Evolutionary conservation across 2,797 vertebrate genomes (phyloP), one percentile per base, ranked within the genome.

Genomic region (Leptoclinus maculatus): DNA sequence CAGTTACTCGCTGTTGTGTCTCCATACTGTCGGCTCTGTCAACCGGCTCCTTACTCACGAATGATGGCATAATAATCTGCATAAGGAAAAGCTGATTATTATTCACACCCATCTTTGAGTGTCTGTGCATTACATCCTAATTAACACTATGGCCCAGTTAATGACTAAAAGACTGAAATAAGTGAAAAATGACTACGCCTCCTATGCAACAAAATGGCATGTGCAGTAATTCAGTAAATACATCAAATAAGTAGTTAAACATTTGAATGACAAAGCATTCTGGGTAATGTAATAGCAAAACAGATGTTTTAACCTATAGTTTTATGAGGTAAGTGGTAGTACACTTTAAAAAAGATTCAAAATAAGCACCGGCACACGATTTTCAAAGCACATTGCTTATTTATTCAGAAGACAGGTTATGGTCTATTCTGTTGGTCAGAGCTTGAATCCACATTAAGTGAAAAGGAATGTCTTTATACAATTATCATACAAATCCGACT

Each of bases 121-220:
- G 88, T 88, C 82, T 83, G 59, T 87, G 83, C 81, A 89, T 91
- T 87, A 84, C 65, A 84, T 77, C 79, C 79, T 78, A 83, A 92
- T 94, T 90, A 91, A 88, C 82, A 86, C 80, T 64, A 79, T 74
- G 82, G 78, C 62, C 49, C 59, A 32, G 87, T 79, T 88, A 87
- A 92, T 91, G 78, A 63, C 54, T 70, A 75, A 82, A 91, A 71
- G 73, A 85, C 76, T 65, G 78, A 65, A 73, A 58, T 81, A 85
- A 88, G 83, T 87, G 71, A 83, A 62, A 80, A 88, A 89, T 86
- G 81, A 79, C 72, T 79, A 41, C 38, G 78, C 69, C 83, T 81
- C 63, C 59, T 51, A 27, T 70, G 66, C 27, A 51, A 68, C 66
- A 70, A 70, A 80, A 77, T 32, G 77, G 47, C 43, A 60, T 59